Percentiles rank a stretch among this genome's conserved stretches.
Conservation (phyloP, 2,113 vertebrate species). For the Nothobranchius furzeri region DNA sequence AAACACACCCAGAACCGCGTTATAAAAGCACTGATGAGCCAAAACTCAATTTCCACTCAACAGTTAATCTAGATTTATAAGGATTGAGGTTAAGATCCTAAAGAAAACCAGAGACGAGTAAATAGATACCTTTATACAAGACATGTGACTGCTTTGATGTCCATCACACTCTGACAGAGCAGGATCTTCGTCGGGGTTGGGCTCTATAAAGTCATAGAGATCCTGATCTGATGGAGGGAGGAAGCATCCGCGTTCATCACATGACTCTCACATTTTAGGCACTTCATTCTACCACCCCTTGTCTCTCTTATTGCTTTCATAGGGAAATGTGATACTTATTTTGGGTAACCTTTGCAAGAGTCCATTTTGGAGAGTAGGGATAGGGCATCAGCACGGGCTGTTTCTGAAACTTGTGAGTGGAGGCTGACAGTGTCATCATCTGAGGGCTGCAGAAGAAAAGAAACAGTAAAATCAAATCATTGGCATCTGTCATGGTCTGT, state of each 20-base stretch:
- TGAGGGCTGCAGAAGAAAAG: slow-evolving; percentile 84
- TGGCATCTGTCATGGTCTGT: neutral
- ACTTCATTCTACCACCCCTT: slow-evolving; percentile 65
- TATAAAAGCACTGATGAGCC: neutral
- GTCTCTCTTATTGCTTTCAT: slow-evolving; percentile 65
- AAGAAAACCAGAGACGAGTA: neutral
- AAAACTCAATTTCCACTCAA: neutral
- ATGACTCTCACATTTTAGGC: slow-evolving; percentile 61
- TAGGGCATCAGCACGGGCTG: slow-evolving; percentile 87
- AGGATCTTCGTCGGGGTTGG: slow-evolving; percentile 85
- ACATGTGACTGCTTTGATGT: slow-evolving; percentile 81
- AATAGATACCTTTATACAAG: slow-evolving; percentile 87
- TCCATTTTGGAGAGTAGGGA: slow-evolving; percentile 86
- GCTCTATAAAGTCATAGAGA: slow-evolving; percentile 92
- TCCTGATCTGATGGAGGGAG: slow-evolving; percentile 88
- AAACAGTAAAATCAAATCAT: neutral
- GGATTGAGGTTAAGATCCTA: neutral
- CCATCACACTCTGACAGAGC: slow-evolving; percentile 86
- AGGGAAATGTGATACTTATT: slow-evolving; percentile 68
- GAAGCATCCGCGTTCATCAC: slow-evolving; percentile 71
- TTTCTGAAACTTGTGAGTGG: slow-evolving; percentile 97
- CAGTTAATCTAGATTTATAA: neutral
- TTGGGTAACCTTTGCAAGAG: slow-evolving; percentile 87
- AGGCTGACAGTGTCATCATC: slow-evolving; percentile 98
- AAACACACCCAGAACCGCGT: slow-evolving; percentile 37